Base-by-base conservation (phyloP, 1,140 invertebrate genomes). In the Octopus sinensis region DNA sequence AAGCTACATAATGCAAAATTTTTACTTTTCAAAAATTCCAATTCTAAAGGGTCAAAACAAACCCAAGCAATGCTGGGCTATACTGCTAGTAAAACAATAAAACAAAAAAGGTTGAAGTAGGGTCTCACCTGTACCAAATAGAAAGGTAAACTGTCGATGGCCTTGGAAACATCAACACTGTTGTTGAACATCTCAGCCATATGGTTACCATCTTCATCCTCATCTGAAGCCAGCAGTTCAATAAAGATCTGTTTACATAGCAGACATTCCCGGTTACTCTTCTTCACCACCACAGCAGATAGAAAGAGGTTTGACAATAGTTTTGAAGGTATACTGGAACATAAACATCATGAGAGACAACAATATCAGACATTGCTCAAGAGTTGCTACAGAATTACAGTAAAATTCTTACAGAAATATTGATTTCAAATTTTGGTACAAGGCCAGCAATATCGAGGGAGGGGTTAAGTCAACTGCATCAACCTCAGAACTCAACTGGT, bases 171-270 rank as follows among this genome's bases (percentile, higher is more conserved):
- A 51, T 76, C 79, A 13, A 82, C 80, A 75, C 80, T 84, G 17
- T 79, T 76, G 13, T 53, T 80, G 71, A 82, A 53, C 54, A 76
- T 80, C 43, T n/a, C 81, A 9, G 51, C 54, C 9, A 84, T 77
- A 56, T 80, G 76, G 0, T 79, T 83, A 43, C 30, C 30, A 53
- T 83, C 76, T 23, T 85, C 83, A 23, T 83, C 79, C 12, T 54
- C 53, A 23, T 82, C 82, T 4, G 83, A 76, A 6, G 86, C 85
- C 54, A 87, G 71, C 7, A 86, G 54, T 71, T 85, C 86, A 23
- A 81, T 82, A 12, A 87, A 52, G 23, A 87, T 86, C 62, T 85
- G 82, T 81, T 85, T 76, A 82, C 86, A 87, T 13, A 87, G 73
- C 10, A 87, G 52, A 82, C 86, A 87, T 80, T 87, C 84, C 52